These are phyloP conservation scores for Muraenolepis orangiensis DNA, from an alignment of 2,797 vertebrate species.

Conservation along the genomic window DNA sequence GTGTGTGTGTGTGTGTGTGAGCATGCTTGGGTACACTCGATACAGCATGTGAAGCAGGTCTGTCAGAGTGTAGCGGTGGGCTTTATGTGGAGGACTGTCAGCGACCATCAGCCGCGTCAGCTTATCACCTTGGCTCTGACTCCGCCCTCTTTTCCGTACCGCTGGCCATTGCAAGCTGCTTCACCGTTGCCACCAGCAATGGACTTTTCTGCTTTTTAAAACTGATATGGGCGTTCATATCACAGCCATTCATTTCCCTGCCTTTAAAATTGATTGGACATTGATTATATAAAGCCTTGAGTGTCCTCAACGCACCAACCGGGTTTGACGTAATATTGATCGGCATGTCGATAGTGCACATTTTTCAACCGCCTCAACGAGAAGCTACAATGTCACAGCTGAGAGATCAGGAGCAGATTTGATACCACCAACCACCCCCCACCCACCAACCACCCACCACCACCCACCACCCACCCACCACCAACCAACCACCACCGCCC, in stretches of 20 bases:
- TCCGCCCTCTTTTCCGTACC: constrained; percentile 24
- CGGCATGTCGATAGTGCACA: not conserved
- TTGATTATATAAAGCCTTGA: constrained; percentile 18
- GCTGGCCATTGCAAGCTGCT: constrained; percentile 5
- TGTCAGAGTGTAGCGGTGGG: not conserved
- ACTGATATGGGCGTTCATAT: not conserved
- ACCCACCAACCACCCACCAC: not conserved
- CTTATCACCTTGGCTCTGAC: not conserved
- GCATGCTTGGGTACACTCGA: constrained; percentile 10
- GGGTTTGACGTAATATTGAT: not conserved
- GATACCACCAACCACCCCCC: too few species aligned
- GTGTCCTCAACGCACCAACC: not conserved
- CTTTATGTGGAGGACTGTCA: constrained; percentile 30
- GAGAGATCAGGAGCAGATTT: not conserved
- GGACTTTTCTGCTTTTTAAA: not conserved
- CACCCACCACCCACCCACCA: too few species aligned
- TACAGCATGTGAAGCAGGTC: constrained; percentile 8
- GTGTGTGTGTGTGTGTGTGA: constrained; percentile 23
- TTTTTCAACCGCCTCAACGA: not conserved
- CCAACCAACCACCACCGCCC: too few species aligned
- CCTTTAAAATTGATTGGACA: constrained; percentile 16
- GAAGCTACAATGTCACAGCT: not conserved
- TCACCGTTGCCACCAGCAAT: not conserved
- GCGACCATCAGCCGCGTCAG: too few species aligned
- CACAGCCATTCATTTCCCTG: not conserved